phyloP scores from a whole-genome alignment of 2,888 invertebrate species.

The Mantis religiosa region DNA sequence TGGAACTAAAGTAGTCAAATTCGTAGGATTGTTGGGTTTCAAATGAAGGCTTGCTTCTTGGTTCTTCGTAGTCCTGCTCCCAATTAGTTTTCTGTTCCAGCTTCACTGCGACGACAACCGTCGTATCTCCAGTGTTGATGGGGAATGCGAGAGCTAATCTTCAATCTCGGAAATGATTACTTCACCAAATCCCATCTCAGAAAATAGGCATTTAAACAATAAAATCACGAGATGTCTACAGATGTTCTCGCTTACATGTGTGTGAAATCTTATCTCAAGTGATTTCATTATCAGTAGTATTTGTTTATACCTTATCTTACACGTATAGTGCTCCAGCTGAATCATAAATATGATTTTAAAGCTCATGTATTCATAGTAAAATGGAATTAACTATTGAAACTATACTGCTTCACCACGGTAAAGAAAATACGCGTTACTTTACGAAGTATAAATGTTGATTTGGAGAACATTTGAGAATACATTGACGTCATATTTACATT shows the following conservation, averaged over 20 bases:
- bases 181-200: neutral
- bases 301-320: neutral
- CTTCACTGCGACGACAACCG: neutral
- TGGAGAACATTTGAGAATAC: too few species aligned
- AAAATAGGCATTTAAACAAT: neutral
- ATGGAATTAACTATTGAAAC: neutral
- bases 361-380: neutral
- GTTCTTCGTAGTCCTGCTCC: too few species aligned
- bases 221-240: neutral
- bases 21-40: too few species aligned
- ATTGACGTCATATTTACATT: too few species aligned
- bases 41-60: too few species aligned
- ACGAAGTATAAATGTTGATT: too few species aligned
- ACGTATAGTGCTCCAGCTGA: neutral
- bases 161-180: neutral
- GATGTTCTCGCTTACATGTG: neutral
- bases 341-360: too few species aligned
- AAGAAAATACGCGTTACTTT: too few species aligned
- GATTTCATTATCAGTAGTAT: neutral
- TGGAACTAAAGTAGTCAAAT: too few species aligned
- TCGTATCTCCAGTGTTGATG: neutral
- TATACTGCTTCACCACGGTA: neutral
- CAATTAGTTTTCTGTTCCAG: neutral
- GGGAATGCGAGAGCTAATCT: too few species aligned
- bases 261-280: neutral